These are phyloP conservation scores for Myotis findleyi DNA, from an alignment of 2,797 vertebrate genomes.

Conservation along the genomic window DNA sequence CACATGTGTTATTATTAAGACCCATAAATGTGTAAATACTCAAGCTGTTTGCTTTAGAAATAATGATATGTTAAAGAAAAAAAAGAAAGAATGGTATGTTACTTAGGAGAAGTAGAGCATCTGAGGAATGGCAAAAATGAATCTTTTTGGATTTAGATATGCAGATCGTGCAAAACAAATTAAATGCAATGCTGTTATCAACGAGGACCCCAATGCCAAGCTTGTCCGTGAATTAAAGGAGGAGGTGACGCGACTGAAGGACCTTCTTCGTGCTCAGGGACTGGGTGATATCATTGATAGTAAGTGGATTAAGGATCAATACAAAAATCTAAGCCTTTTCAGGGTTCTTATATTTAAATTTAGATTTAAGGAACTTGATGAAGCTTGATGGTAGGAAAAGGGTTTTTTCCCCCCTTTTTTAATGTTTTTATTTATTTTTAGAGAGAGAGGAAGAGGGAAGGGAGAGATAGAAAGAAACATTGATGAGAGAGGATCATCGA, in stretches of 20 bases:
- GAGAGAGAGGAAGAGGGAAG: too few relatives aligned
- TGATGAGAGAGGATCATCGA: too few relatives aligned
- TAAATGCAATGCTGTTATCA: slow-evolving; percentile 99
- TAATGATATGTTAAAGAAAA: not conserved
- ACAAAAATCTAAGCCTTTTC: not conserved
- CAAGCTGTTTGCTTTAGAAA: slow-evolving; percentile 58
- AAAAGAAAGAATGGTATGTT: not conserved
- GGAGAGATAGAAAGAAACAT: too few relatives aligned
- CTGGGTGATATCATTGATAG: slow-evolving; percentile 99
- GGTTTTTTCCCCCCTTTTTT: not conserved
- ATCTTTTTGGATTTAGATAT: slow-evolving; percentile 88
- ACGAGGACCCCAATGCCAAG: slow-evolving; percentile 98
- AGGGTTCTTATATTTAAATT: not conserved
- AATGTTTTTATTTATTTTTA: too few relatives aligned
- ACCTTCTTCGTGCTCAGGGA: slow-evolving; percentile 97
- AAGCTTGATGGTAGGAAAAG: not conserved
- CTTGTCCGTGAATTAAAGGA: slow-evolving; percentile 98
- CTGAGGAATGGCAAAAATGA: not conserved
- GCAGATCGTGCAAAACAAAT: slow-evolving; percentile 99
- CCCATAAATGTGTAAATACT: slow-evolving; percentile 28
- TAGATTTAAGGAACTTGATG: not conserved
- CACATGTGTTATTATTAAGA: not conserved
- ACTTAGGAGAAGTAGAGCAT: slow-evolving; percentile 15
- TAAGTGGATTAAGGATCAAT: slow-evolving; percentile 89
- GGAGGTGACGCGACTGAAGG: slow-evolving; percentile 96